Evolutionary conservation across 2,888 invertebrate genomes (phyloP).

Genomic region (Mactromeris polynyma): DNA sequence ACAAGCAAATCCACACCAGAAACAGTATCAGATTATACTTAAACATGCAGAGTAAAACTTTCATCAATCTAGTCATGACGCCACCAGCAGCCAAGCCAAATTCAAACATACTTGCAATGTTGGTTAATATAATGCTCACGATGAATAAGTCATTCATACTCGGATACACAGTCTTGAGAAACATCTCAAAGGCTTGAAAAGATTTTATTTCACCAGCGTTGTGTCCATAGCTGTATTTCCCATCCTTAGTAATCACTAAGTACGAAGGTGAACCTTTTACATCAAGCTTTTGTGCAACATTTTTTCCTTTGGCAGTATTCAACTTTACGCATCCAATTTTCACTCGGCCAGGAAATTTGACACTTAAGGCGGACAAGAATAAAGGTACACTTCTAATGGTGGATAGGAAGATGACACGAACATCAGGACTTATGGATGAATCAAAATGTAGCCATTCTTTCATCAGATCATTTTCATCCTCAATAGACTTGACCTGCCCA

Average conservation of each 20-base stretch:
- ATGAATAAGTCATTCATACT: conserved; percentile 89
- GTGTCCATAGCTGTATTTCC: conserved; percentile 86
- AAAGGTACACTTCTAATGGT: conserved; percentile 87
- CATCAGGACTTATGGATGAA: conserved; percentile 76
- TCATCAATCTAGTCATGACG: conserved; percentile 84
- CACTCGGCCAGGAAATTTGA: conserved; percentile 89
- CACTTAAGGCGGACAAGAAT: conserved; percentile 88
- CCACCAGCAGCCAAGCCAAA: conserved; percentile 86
- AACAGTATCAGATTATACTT: conserved; percentile 88
- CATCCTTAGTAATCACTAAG: conserved; percentile 87
- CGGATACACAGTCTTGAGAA: conserved; percentile 88
- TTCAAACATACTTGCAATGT: conserved; percentile 87
- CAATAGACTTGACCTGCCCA: conserved; percentile 86
- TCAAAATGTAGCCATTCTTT: conserved; percentile 85
- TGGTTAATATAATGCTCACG: conserved; percentile 87
- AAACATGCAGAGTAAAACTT: conserved; percentile 87
- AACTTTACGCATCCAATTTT: conserved; percentile 87
- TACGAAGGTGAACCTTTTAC: conserved; percentile 83
- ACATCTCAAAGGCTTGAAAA: conserved; percentile 87
- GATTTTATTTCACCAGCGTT: conserved; percentile 87
- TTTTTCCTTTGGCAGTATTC: conserved; percentile 69
- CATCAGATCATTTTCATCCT: conserved; percentile 82
- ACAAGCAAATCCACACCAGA: conserved; percentile 87
- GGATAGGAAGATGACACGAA: conserved; percentile 88
- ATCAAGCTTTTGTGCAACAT: conserved; percentile 71